Evolutionary conservation across 2,888 invertebrate species (phyloP).

Genomic region (Teleogryllus oceanicus): DNA sequence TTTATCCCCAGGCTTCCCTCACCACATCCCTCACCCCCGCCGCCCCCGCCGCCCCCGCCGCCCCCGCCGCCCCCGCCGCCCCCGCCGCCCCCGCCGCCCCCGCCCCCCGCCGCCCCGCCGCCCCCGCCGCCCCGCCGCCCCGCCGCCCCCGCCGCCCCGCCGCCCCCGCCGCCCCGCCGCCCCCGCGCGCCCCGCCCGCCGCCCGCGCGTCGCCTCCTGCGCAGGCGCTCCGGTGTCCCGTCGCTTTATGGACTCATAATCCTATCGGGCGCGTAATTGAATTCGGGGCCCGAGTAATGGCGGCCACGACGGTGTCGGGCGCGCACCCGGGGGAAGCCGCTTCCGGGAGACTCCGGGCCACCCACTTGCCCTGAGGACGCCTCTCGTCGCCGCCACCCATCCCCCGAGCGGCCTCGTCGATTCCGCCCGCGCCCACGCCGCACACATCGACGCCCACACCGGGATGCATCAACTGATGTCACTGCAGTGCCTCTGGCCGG

Average conservation of each 20-base stretch:
- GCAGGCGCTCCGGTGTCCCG: background rate
- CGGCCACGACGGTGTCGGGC: background rate
- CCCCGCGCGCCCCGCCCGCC: background rate
- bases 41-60: background rate
- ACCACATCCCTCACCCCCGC: background rate
- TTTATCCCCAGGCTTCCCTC: background rate
- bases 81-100: background rate
- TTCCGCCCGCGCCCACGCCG: too few relatives aligned
- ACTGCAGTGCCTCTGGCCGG: too few relatives aligned
- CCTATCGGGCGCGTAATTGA: conserved; percentile 9
- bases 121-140: background rate
- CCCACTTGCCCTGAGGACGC: background rate
- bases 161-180: background rate
- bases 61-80: background rate
- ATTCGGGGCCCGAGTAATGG: background rate
- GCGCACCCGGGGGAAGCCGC: background rate
- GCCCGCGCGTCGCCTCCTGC: background rate
- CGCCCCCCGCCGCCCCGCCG: background rate
- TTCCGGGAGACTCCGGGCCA: background rate
- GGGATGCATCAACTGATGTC: too few relatives aligned
- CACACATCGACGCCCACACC: too few relatives aligned
- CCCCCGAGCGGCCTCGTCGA: too few relatives aligned
- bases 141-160: background rate
- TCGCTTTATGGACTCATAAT: background rate
- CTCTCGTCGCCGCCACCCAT: background rate